These are phyloP conservation scores for Protobothrops flavoviridis DNA, from an alignment of 2,113 vertebrate species.

Conservation along the genomic window DNA sequence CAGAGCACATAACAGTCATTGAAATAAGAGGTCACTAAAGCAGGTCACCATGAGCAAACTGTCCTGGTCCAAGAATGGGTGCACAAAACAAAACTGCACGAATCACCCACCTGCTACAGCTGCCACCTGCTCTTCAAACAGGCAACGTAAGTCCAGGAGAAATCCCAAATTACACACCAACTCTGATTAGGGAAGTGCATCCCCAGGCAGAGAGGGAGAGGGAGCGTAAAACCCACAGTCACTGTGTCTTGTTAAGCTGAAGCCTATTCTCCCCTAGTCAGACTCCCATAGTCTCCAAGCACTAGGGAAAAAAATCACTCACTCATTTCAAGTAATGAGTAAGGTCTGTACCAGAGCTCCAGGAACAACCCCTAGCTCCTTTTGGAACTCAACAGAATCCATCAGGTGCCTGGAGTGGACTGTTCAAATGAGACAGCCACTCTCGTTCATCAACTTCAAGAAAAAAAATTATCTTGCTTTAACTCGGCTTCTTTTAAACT, in stretches of 20 bases:
- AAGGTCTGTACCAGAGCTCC: neutral
- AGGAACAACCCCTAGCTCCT: neutral
- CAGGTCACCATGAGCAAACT: neutral
- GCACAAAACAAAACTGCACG: neutral
- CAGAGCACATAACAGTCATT: neutral
- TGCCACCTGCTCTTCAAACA: neutral
- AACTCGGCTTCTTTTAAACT: neutral
- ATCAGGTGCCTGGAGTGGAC: neutral
- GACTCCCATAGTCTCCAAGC: neutral
- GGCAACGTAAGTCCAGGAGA: neutral
- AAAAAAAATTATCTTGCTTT: neutral
- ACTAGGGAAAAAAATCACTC: neutral
- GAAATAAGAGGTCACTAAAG: neutral
- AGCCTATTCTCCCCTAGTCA: neutral
- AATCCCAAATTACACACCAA: neutral
- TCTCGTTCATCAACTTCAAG: neutral
- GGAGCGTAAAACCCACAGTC: neutral
- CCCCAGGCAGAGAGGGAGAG: neutral
- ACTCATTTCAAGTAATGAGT: neutral
- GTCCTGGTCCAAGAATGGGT: neutral
- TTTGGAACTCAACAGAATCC: neutral
- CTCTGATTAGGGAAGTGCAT: neutral
- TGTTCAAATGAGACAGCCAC: neutral
- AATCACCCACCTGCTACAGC: neutral
- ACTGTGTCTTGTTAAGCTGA: neutral